phyloP scores from a whole-genome alignment of 2,888 invertebrate species.

The Polyommatus iphigenia region DNA sequence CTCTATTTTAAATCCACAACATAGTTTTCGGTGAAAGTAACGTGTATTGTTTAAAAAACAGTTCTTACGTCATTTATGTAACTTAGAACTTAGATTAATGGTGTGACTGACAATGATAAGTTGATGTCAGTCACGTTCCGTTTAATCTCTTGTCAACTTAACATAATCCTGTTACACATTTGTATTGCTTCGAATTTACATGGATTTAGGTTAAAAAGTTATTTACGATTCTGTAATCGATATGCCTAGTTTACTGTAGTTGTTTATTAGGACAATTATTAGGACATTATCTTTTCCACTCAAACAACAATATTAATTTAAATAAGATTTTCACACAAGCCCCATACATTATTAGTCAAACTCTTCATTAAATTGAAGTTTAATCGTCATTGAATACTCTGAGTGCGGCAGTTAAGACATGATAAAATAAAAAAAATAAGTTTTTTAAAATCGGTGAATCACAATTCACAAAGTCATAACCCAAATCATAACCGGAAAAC shows the following conservation, averaged over 20 bases:
- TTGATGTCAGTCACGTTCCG: constrained; percentile 36
- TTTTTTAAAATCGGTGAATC: not conserved
- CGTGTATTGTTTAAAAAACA: constrained; percentile 11
- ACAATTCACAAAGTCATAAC: too few relatives aligned
- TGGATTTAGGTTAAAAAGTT: constrained; percentile 28
- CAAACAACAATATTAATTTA: too few relatives aligned
- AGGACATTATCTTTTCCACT: too few relatives aligned
- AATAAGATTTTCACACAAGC: too few relatives aligned
- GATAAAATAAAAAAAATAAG: not conserved
- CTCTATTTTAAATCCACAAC: not conserved
- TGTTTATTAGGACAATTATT: too few relatives aligned
- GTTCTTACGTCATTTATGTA: constrained; percentile 45
- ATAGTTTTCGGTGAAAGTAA: not conserved
- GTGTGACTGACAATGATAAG: constrained; percentile 42
- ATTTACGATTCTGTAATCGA: not conserved
- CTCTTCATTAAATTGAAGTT: too few relatives aligned
- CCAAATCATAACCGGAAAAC: not conserved
- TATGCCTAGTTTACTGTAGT: not conserved
- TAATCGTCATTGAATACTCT: too few relatives aligned
- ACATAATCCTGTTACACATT: constrained; percentile 34
- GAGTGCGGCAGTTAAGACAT: not conserved
- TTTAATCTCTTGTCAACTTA: constrained; percentile 35
- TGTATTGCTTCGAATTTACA: constrained; percentile 28
- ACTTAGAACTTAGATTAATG: constrained; percentile 46
- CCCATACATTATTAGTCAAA: too few relatives aligned